A percentile compares a stretch with the other conserved stretches of the same genome.
Conservation (phyloP, 2,797 vertebrate species). For the Poeciliopsis infans region DNA sequence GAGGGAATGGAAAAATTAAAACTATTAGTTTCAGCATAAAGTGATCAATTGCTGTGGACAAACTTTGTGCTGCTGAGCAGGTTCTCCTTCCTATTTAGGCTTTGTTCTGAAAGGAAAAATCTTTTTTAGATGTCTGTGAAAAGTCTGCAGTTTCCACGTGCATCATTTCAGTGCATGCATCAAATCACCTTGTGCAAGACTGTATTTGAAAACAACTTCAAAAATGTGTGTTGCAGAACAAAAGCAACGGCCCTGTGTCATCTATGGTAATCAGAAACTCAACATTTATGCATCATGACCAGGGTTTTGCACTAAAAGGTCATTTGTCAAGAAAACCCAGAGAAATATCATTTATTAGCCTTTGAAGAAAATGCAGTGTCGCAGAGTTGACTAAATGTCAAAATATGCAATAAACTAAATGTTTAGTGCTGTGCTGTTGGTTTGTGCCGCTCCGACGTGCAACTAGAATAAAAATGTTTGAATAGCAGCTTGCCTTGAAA, state of each 20-base stretch:
- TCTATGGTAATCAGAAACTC: constrained; percentile 5
- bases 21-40: not conserved
- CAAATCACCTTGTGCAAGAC: not conserved
- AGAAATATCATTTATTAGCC: constrained; percentile 13
- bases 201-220: constrained; percentile 2
- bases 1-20: not conserved
- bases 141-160: not conserved
- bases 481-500: constrained; percentile 24
- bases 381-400: constrained; percentile 5
- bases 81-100: not conserved
- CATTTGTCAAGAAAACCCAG: constrained; percentile 25
- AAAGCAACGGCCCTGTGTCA: constrained; percentile 4
- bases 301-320: constrained; percentile 36
- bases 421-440: not conserved
- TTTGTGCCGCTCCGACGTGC: not conserved
- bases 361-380: constrained; percentile 5
- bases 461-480: not conserved
- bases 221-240: constrained; percentile 11
- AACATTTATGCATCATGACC: constrained; percentile 22
- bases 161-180: not conserved
- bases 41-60: not conserved
- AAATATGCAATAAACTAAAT: not conserved
- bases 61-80: not conserved
- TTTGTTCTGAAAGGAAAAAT: not conserved
- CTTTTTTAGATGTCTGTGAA: not conserved